Evolutionary conservation across 2,797 vertebrate genomes (phyloP).

Genomic region (Cuculus canorus): DNA sequence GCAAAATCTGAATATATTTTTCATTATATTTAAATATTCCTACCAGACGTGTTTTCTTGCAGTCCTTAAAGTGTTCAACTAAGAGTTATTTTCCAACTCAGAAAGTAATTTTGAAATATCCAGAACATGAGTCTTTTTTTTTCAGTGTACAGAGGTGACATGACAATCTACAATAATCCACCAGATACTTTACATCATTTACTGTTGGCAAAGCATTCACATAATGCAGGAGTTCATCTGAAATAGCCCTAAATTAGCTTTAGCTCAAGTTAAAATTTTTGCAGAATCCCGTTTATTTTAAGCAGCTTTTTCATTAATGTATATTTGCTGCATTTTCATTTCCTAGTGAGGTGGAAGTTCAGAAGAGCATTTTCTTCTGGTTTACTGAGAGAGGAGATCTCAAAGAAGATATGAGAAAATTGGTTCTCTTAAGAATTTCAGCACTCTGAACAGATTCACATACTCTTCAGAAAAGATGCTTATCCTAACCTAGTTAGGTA

Average conservation of each 20-base stretch:
- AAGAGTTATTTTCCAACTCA: background rate
- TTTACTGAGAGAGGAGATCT: background rate
- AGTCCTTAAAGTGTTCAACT: background rate
- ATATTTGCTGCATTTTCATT: background rate
- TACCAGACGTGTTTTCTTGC: background rate
- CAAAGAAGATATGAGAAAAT: background rate
- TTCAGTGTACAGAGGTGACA: background rate
- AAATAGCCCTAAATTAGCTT: background rate
- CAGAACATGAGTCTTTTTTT: background rate
- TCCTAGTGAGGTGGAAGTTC: background rate
- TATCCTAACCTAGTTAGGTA: background rate
- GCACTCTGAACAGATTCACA: background rate
- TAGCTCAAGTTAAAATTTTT: background rate
- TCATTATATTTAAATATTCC: background rate
- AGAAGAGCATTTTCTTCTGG: background rate
- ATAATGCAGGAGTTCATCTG: background rate
- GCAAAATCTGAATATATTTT: background rate
- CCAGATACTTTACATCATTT: background rate
- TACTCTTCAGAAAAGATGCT: background rate
- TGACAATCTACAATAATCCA: background rate
- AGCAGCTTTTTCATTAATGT: background rate
- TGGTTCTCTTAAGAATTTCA: background rate
- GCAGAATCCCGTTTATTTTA: background rate
- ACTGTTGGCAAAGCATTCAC: background rate
- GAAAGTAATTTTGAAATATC: background rate